phyloP scores from a whole-genome alignment of 1,140 invertebrate species.

The Anthonomus grandis region DNA sequence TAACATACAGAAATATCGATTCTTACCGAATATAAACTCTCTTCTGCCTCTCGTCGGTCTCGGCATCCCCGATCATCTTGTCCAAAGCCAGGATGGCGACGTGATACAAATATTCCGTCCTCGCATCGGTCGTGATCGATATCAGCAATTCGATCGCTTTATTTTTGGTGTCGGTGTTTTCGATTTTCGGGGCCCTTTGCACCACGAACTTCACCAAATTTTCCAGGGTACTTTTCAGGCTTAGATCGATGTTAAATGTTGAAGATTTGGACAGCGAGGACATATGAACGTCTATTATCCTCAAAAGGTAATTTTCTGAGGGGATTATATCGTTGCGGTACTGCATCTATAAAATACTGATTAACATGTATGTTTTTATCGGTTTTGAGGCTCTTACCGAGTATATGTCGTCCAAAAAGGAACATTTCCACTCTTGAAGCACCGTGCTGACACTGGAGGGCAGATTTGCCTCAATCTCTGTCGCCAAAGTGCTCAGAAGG shows the following conservation, averaged over 20 bases:
- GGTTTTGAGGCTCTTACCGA: conserved; percentile 42
- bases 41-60: conserved; percentile 60
- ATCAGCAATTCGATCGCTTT: conserved; percentile 59
- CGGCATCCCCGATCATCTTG: conserved; percentile 64
- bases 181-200: conserved; percentile 61
- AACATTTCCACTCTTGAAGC: conserved; percentile 64
- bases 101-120: conserved; percentile 71
- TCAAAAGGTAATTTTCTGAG: conserved; percentile 73
- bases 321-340: conserved; percentile 78
- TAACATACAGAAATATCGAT: not conserved
- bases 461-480: conserved; percentile 56
- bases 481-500: conserved; percentile 53
- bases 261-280: conserved; percentile 57
- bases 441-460: conserved; percentile 57
- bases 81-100: conserved; percentile 60
- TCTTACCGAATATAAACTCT: conserved; percentile 55
- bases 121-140: conserved; percentile 69
- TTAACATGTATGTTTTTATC: conserved; percentile 3
- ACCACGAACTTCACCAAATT: conserved; percentile 65
- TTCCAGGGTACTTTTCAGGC: conserved; percentile 64
- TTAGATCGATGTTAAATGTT: conserved; percentile 63
- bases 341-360: conserved; percentile 57
- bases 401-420: conserved; percentile 42
- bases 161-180: conserved; percentile 48
- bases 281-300: conserved; percentile 58